Evolutionary conservation across 2,113 vertebrate species (phyloP), one percentile per base, ranked within the genome.

Genomic region (Neolamprologus hecqui): DNA sequence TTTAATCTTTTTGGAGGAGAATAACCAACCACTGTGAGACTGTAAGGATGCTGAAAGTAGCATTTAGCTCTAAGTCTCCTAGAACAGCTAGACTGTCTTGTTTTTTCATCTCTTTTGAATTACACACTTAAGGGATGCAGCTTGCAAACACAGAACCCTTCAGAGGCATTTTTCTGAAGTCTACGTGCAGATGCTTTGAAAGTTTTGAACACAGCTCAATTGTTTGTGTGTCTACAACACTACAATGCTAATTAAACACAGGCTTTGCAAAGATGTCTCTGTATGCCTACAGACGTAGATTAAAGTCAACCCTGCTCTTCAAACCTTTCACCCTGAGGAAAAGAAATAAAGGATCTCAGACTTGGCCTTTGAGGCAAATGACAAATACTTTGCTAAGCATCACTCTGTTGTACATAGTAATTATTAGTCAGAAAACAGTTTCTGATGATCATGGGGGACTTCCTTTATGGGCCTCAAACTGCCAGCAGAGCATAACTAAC

Each of bases 361-460:
- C 73, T 77, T 77, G 47, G 73, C 26, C 45, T 31, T 77, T 28
- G 10, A 77, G 73, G 73, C 73, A 77, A 51, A 77, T n/a, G 73
- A 77, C 73, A 77, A 77, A 77, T 51, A 77, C 26, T 77, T 49
- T 77, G 26, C 73, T 77, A 51, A 77, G 7, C 17, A 77, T 77
- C 45, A 33, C 17, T 49, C 26, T 77, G 45, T 51, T 33, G 26
- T 31, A 77, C 73, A 77, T 77, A 77, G 26, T 77, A 77, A 51
- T 77, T 77, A 51, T 77, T 77, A 77, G 73, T 9, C 26, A 51
- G 73, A 77, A 77, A 51, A 88, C 54, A 88, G 87, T 90, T 87
- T 87, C 77, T 86, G 88, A 81, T 79, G 60, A 89, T 87, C 75
- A 86, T 15, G 73, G 73, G 63, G 79, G 79, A 84, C 58, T 81